Evolutionary conservation across 23 tunicate genomes (phyloP).

Genomic region (Halocynthia aurantium): DNA sequence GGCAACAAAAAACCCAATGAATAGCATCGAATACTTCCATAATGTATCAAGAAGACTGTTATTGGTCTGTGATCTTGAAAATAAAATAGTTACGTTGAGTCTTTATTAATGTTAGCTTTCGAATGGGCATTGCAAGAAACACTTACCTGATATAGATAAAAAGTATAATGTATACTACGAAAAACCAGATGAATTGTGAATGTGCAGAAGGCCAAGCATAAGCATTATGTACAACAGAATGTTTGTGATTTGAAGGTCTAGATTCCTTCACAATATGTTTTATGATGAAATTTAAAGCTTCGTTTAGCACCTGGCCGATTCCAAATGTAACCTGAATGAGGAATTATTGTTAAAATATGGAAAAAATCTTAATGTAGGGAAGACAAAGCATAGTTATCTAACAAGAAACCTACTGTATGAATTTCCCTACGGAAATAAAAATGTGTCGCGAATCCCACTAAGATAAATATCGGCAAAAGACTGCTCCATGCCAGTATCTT

Average conservation of each 20-base stretch:
- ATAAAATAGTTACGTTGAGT: not conserved
- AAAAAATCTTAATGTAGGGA: not conserved
- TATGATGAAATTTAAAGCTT: slow-evolving; percentile 31
- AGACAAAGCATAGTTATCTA: not conserved
- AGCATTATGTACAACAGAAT: slow-evolving; percentile 1
- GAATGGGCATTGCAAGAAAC: not conserved
- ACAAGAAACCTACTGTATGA: slow-evolving; percentile 37
- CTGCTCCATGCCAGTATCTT: slow-evolving; percentile 61
- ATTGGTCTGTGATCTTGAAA: slow-evolving; percentile 31
- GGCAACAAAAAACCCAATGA: slow-evolving; percentile 26
- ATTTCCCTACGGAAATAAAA: slow-evolving; percentile 71
- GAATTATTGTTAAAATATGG: not conserved
- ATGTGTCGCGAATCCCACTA: slow-evolving; percentile 59
- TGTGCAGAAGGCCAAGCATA: slow-evolving; percentile 91
- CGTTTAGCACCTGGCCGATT: slow-evolving; percentile 36
- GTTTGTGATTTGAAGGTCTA: slow-evolving; percentile 32
- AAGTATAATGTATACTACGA: slow-evolving; percentile 30
- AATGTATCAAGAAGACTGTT: slow-evolving; percentile 21
- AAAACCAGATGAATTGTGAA: slow-evolving; percentile 74
- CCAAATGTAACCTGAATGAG: slow-evolving; percentile 13
- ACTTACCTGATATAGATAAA: slow-evolving; percentile 53
- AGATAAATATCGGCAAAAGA: slow-evolving; percentile 52
- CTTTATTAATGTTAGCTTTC: not conserved
- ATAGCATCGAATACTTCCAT: slow-evolving; percentile 52
- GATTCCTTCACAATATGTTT: slow-evolving; percentile 39